Evolutionary conservation across 2,113 vertebrate genomes (phyloP).

Genomic region (Fukomys damarensis): DNA sequence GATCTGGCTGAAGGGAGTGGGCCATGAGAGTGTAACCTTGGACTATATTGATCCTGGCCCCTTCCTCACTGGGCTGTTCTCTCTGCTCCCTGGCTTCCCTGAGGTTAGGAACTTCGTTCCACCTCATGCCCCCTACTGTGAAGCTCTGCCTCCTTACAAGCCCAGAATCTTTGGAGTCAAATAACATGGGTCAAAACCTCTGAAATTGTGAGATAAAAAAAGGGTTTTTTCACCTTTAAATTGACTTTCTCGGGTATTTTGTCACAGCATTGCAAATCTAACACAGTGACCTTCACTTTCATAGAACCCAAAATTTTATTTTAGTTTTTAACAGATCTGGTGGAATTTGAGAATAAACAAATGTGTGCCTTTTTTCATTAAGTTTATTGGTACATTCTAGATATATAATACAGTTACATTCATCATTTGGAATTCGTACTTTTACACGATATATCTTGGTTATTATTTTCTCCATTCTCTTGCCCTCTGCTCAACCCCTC

Average conservation of each 20-base stretch:
- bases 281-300: background rate
- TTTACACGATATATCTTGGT: too few relatives aligned
- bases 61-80: background rate
- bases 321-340: conserved; percentile 43
- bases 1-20: background rate
- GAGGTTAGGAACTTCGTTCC: background rate
- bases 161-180: background rate
- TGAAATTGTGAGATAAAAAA: background rate
- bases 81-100: background rate
- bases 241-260: background rate
- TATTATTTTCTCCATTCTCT: too few relatives aligned
- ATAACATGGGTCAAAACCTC: background rate
- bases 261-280: background rate
- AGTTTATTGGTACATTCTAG: too few relatives aligned
- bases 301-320: conserved; percentile 36
- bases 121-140: background rate
- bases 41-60: background rate
- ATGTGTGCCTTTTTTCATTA: too few relatives aligned
- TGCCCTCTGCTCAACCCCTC: too few relatives aligned
- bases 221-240: background rate
- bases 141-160: background rate
- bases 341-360: conserved; percentile 36
- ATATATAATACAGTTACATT: too few relatives aligned
- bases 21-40: background rate
- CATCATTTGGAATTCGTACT: too few relatives aligned